phyloP scores from a whole-genome alignment of 1,140 invertebrate genomes.

The Arctopsyche grandis region DNA sequence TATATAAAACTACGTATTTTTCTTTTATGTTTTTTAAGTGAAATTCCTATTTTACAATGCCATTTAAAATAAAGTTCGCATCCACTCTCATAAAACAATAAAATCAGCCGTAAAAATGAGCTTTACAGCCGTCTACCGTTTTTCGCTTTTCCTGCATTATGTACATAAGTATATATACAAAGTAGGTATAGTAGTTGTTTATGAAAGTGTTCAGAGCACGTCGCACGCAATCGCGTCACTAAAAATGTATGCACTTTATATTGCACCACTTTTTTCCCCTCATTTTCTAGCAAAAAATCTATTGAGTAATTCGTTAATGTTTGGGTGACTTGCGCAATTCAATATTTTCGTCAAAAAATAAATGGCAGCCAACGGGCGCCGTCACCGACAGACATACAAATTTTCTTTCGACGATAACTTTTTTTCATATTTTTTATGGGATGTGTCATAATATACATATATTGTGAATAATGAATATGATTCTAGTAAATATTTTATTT shows the following conservation, averaged over 20 bases:
- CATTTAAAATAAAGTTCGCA: too few species aligned
- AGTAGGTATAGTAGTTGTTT: not conserved
- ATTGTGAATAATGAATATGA: too few species aligned
- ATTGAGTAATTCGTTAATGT: too few species aligned
- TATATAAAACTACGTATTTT: too few species aligned
- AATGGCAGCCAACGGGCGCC: not conserved
- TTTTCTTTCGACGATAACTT: not conserved
- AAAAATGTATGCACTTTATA: slow-evolving; percentile 13
- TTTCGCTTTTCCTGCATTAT: not conserved
- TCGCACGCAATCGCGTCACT: not conserved
- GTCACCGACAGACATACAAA: not conserved
- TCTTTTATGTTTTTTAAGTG: too few species aligned
- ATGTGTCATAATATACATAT: too few species aligned
- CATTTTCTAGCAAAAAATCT: too few species aligned
- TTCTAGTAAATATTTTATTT: too few species aligned
- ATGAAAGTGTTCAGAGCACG: not conserved
- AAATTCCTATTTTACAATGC: too few species aligned
- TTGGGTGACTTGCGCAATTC: not conserved
- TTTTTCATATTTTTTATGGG: too few species aligned
- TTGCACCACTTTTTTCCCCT: not conserved
- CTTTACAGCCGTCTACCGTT: not conserved
- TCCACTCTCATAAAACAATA: not conserved
- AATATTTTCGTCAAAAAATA: slow-evolving; percentile 3
- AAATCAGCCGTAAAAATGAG: not conserved
- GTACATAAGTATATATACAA: too few species aligned